Conservation (phyloP, 2,113 vertebrate genomes). For the Melanotaenia duboulayi region DNA sequence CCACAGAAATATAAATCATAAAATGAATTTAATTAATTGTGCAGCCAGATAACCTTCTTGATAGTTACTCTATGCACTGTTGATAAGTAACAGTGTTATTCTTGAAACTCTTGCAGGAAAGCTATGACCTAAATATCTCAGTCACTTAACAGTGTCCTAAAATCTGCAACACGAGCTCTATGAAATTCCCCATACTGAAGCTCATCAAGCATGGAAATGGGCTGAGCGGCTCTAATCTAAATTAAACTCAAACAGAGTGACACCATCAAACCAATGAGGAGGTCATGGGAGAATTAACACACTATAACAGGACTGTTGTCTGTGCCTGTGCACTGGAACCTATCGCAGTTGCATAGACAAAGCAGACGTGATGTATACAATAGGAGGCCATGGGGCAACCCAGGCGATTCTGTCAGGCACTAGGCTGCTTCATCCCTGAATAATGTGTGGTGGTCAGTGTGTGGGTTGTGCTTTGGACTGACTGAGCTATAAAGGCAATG, state of each 20-base stretch:
- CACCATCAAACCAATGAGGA: slow-evolving; percentile 56
- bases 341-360: slow-evolving; percentile 76
- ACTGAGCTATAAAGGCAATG: slow-evolving; percentile 56
- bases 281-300: slow-evolving; percentile 76
- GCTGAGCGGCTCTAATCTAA: slow-evolving; percentile 46
- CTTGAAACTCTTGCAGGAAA: neutral
- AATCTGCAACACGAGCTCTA: slow-evolving; percentile 6
- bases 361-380: slow-evolving; percentile 79
- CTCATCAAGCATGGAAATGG: slow-evolving; percentile 40
- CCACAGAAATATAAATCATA: neutral
- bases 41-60: neutral
- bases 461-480: slow-evolving; percentile 53
- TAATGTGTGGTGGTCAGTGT: slow-evolving; percentile 62
- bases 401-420: slow-evolving; percentile 52
- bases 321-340: slow-evolving; percentile 75
- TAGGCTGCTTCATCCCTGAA: slow-evolving; percentile 46
- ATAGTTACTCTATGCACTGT: neutral
- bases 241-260: slow-evolving; percentile 58
- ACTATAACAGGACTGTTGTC: slow-evolving; percentile 74
- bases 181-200: slow-evolving; percentile 24
- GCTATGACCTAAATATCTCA: neutral
- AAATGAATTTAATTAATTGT: neutral
- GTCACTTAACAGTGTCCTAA: neutral
- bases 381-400: slow-evolving; percentile 64
- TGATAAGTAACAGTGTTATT: neutral